Conservation (phyloP, 2,888 invertebrate genomes). For the Lysandra bellargus region DNA sequence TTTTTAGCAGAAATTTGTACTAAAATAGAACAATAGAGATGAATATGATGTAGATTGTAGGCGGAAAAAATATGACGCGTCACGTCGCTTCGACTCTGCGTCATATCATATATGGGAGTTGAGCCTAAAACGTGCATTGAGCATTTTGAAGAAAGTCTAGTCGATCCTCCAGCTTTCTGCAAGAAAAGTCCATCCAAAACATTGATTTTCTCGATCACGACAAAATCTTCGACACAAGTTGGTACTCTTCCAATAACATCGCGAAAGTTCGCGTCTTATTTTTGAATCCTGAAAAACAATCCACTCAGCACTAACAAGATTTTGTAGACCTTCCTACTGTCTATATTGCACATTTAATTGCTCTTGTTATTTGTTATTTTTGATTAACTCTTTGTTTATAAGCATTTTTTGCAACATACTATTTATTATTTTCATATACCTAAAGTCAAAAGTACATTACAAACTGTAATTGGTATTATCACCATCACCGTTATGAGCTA, state of each 20-base stretch:
- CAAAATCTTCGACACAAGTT: conserved; percentile 6
- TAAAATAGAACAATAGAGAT: too few species aligned
- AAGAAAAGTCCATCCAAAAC: not conserved
- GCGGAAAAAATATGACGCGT: too few species aligned
- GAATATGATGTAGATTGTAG: too few species aligned
- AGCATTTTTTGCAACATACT: too few species aligned
- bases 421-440: too few species aligned
- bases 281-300: not conserved
- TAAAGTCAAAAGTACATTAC: too few species aligned
- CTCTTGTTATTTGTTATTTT: not conserved
- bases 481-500: too few species aligned
- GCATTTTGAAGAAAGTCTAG: not conserved
- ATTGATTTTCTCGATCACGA: conserved; percentile 2
- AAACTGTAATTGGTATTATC: too few species aligned
- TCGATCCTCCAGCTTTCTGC: not conserved
- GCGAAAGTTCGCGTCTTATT: not conserved
- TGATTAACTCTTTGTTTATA: not conserved
- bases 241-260: conserved; percentile 5
- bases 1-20: too few species aligned
- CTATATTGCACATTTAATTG: conserved; percentile 1
- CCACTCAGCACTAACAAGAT: not conserved
- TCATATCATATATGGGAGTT: too few species aligned
- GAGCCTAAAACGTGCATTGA: not conserved
- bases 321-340: not conserved
- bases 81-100: too few species aligned